Base-by-base conservation (phyloP, 1,140 invertebrate genomes). In the Coptotermes formosanus region DNA sequence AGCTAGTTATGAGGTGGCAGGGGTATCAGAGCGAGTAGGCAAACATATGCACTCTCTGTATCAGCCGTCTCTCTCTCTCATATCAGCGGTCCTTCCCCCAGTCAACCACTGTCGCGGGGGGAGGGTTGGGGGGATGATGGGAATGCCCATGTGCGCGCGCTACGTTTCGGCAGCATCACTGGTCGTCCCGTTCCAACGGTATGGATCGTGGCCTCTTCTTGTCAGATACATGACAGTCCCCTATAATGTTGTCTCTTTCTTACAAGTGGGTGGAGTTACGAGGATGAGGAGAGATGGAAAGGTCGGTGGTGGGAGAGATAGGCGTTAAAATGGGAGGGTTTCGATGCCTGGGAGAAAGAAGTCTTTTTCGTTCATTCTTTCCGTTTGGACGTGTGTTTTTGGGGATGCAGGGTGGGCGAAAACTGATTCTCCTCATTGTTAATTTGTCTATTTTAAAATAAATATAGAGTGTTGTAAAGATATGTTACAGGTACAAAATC, bases 361-460 rank as follows among this genome's bases (percentile, higher is more conserved):
- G 83, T 84, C 83, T 84, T 84, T 84, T 84, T 84, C 83, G 45
- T 45, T 45, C 83, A 84, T 84, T 84, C 83, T 84, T 84, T 52
- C 83, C 83, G 83, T 52, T 52, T 84, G 83, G 83, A 84, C 83
- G 83, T 84, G 83, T 52, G 64, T 75, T 75, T 75, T 75, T n/a
- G 64, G 64, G 64, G 64, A n/a, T 75, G 64, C 64, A 75, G 64
- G 64, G 64, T 75, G 64, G 64, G 25, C n/a, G n/a, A 75, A 30
- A 75, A 75, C 64, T 19, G 21, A 23, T 75, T 75, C 64, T 75
- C 64, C 64, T 75, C 11, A 30, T 14, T 75, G n/a, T 75, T n/a
- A 30, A 8, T 14, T 75, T 30, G 25, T 25, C 25, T 11, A 75
- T 75, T 75, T 75, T 14, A 9, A 75, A 75, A 75, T 23, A 75